A percentile compares a stretch with the other conserved stretches of the same genome.
phyloP scores from a whole-genome alignment of 2,888 invertebrate species.

The Operophtera brumata region DNA sequence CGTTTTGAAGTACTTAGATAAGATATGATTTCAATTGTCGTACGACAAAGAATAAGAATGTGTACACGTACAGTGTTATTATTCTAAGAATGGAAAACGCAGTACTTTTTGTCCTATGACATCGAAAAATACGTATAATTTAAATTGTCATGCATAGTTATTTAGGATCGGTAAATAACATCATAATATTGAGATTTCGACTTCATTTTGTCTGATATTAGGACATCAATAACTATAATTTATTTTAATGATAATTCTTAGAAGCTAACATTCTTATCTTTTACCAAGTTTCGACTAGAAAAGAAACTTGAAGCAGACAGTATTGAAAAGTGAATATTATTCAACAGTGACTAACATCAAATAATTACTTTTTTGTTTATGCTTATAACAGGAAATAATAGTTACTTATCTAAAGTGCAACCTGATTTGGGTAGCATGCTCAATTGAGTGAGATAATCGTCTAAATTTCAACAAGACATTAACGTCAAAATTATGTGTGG shows the following conservation, averaged over 20 bases:
- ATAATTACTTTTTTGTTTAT: neutral
- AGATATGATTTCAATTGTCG: too few relatives aligned
- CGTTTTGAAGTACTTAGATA: too few relatives aligned
- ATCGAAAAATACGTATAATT: too few relatives aligned
- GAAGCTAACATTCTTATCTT: slow-evolving; percentile 11
- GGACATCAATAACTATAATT: slow-evolving; percentile 32
- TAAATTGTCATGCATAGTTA: too few relatives aligned
- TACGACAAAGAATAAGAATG: too few relatives aligned
- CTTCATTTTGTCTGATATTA: slow-evolving; percentile 29
- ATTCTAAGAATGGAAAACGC: too few relatives aligned
- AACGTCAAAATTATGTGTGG: too few relatives aligned
- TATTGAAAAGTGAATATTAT: slow-evolving; percentile 2
- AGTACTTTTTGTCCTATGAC: too few relatives aligned
- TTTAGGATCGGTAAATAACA: too few relatives aligned
- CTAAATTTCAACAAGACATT: too few relatives aligned
- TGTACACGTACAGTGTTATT: too few relatives aligned
- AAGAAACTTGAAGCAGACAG: slow-evolving; percentile 11
- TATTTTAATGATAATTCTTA: slow-evolving; percentile 35
- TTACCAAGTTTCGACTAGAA: slow-evolving; percentile 8
- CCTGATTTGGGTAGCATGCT: neutral
- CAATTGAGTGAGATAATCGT: neutral
- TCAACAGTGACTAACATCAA: slow-evolving; percentile 17
- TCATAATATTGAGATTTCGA: slow-evolving; percentile 2
- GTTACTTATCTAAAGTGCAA: neutral
- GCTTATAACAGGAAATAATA: neutral